Conservation (phyloP, 2,888 invertebrate genomes). For the Pherbina coryleti region DNA sequence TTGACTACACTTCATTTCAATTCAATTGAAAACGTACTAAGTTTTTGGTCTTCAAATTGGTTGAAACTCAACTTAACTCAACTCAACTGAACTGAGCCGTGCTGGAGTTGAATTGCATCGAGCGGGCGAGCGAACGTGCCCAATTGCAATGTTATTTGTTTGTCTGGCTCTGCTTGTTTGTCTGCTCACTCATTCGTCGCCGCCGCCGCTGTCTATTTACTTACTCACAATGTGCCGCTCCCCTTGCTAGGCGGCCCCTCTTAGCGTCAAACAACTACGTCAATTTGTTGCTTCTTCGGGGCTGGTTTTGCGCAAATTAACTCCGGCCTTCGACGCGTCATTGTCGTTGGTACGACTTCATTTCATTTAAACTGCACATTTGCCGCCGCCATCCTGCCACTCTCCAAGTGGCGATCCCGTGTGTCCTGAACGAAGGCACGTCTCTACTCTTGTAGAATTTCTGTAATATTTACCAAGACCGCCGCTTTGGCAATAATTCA, state of each 20-base stretch:
- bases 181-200: not conserved
- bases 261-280: not conserved
- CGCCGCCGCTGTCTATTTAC: constrained; percentile 7
- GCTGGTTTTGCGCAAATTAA: constrained; percentile 28
- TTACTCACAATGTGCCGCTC: not conserved
- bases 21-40: constrained; percentile 11
- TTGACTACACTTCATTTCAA: constrained; percentile 6
- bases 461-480: constrained; percentile 24
- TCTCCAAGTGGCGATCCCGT: constrained; percentile 2
- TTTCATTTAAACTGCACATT: not conserved
- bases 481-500: not conserved
- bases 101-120: not conserved
- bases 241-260: not conserved
- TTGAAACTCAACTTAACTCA: not conserved
- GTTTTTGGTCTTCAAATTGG: constrained; percentile 13
- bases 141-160: constrained; percentile 13
- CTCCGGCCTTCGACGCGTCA: constrained; percentile 7
- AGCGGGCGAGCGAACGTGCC: constrained; percentile 15
- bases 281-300: constrained; percentile 28
- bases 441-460: not conserved
- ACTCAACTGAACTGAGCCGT: not conserved
- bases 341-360: not conserved
- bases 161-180: not conserved
- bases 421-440: constrained; percentile 18
- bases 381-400: not conserved